phyloP scores from a whole-genome alignment of 2,797 vertebrate genomes.

The Buceros bicornis region DNA sequence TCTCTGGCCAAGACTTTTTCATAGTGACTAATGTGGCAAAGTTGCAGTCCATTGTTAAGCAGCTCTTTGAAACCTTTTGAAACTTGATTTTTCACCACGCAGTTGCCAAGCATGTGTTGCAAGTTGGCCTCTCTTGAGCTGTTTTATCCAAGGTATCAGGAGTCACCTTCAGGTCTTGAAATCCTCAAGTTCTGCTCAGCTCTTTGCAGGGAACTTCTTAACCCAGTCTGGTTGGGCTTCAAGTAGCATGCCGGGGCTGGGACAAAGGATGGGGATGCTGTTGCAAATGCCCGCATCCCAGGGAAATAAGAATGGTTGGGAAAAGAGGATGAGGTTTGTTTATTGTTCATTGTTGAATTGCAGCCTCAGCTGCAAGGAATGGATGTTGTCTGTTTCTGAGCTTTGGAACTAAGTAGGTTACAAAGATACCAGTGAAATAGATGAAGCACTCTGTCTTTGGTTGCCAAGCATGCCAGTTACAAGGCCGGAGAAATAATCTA shows the following conservation, averaged over 20 bases:
- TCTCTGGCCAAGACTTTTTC: not conserved
- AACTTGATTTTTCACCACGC: not conserved
- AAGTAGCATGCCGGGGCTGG: rapidly evolving
- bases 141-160: not conserved
- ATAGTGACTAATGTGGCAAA: not conserved
- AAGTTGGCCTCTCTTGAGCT: not conserved
- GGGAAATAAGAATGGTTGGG: not conserved
- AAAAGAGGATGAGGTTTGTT: not conserved
- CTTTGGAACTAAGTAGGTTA: not conserved
- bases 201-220: not conserved
- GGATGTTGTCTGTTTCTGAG: not conserved
- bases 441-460: not conserved
- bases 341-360: not conserved
- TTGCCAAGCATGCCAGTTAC: not conserved
- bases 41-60: not conserved
- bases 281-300: not conserved
- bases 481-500: not conserved
- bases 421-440: not conserved
- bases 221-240: not conserved
- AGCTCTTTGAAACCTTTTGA: not conserved
- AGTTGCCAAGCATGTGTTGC: not conserved
- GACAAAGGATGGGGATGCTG: not conserved
- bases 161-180: not conserved
- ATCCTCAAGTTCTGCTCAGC: not conserved
- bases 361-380: not conserved